These are phyloP conservation scores for Notamacropus eugenii DNA, from an alignment of 2,797 vertebrate genomes.

Conservation along the genomic window DNA sequence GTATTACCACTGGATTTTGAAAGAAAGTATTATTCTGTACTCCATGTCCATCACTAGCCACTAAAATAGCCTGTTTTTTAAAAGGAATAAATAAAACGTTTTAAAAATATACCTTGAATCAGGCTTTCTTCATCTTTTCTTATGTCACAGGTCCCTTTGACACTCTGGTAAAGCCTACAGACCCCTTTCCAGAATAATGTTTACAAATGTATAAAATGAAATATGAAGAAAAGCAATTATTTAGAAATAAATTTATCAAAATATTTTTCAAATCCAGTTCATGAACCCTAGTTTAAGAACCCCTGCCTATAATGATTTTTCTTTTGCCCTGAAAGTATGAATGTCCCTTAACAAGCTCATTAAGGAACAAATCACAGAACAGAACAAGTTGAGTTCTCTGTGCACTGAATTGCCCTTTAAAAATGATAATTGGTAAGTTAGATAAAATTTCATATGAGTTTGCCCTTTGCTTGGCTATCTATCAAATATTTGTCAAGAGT, in stretches of 20 bases:
- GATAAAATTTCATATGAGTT: slow-evolving; percentile 72
- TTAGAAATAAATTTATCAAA: neutral
- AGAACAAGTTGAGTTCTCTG: slow-evolving; percentile 69
- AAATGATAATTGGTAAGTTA: slow-evolving; percentile 68
- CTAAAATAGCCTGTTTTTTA: neutral
- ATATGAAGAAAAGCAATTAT: neutral
- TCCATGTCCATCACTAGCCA: neutral
- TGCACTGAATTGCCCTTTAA: slow-evolving; percentile 71
- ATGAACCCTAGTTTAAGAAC: neutral
- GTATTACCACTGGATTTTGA: neutral
- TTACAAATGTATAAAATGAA: neutral
- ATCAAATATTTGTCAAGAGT: slow-evolving; percentile 70
- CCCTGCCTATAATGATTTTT: neutral
- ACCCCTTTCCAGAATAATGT: neutral
- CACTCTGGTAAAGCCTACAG: neutral
- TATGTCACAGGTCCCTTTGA: neutral
- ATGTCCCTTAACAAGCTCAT: slow-evolving; percentile 41
- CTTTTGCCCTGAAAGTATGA: slow-evolving; percentile 32
- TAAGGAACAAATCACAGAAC: slow-evolving; percentile 56
- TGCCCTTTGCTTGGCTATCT: slow-evolving; percentile 70
- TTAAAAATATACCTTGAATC: too few species aligned
- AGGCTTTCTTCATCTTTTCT: neutral
- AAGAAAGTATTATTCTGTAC: neutral
- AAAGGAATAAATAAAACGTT: neutral
- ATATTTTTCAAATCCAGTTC: neutral